Conservation (phyloP, 2,888 invertebrate genomes). For the Daptonema setosum region DNA sequence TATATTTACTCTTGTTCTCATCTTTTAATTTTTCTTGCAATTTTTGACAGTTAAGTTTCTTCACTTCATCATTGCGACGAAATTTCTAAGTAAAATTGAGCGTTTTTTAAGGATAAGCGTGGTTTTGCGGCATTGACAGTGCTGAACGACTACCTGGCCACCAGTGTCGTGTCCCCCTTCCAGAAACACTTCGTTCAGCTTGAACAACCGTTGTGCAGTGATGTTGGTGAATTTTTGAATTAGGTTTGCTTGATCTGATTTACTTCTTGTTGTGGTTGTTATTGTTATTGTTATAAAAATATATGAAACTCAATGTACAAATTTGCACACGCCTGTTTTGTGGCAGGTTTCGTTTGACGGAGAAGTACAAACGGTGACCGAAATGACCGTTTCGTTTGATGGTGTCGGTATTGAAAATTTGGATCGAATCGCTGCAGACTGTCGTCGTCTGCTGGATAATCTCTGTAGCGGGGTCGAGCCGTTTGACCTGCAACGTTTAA, state of each 20-base stretch:
- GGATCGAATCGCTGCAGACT: slow-evolving; percentile 39
- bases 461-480: not conserved
- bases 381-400: slow-evolving; percentile 41
- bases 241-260: no score
- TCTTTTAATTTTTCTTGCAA: not conserved
- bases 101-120: no score
- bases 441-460: slow-evolving; percentile 28
- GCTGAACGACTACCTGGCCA: slow-evolving; percentile 55
- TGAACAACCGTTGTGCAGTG: slow-evolving; percentile 55
- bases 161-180: slow-evolving; percentile 58
- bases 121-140: slow-evolving; percentile 46
- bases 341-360: slow-evolving; percentile 45
- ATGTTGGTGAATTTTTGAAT: slow-evolving; percentile 33
- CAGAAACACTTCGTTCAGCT: slow-evolving; percentile 59
- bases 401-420: slow-evolving; percentile 51
- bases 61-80: no score
- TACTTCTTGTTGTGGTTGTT: no score
- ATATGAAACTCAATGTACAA: no score
- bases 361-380: slow-evolving; percentile 45
- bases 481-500: not conserved
- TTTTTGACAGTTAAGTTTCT: no score
- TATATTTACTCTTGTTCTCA: not conserved
- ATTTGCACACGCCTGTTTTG: no score
- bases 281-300: no score
- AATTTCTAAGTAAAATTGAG: no score